Base-by-base conservation (phyloP, 2,113 vertebrate species). In the Bambusicola thoracicus region DNA sequence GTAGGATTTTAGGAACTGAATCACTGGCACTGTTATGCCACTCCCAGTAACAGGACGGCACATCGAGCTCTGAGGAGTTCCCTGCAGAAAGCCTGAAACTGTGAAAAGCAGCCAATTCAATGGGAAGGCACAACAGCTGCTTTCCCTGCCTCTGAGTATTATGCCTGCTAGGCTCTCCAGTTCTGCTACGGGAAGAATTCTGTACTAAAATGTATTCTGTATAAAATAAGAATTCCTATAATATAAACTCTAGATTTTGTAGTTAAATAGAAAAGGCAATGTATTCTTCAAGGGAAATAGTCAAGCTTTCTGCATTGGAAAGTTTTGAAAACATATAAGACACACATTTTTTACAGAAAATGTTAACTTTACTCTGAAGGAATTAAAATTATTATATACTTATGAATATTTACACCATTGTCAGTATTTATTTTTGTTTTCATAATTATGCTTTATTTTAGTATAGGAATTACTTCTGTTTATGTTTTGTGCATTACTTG, bases 281-380 rank as follows among this genome's bases (percentile, higher is more conserved):
- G 74, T 55, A 53, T 84, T 90, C 34, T 92, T 95, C 59, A 17
- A 40, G 85, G 65, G 65, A 92, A 92, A 85, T 76, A 89, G 85
- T 90, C 56, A 76, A 85, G 55, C 3, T 90, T 96, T 96, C 69
- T 81, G 27, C 25, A 84, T 83, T 8, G 7, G 91, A 76, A 95
- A 82, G 9, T 61, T 85, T 78, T 85, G 30, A 93, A 92, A 90
- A 29, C 21, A 89, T 15, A 62, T 46, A 95, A 66, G 89, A 30
- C 18, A 83, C 27, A 56, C 10, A 48, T 82, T 85, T 93, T 85
- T 85, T 44, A 83, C 19, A 77, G 51, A 93, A 86, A 62, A n/a
- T 36, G 0, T 30, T 27, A 79, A n/a, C 4, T 85, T 93, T 66
- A 32, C 29, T 92, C 40, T 85, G 36, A 81, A 78, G 49, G 94